Base-by-base conservation (phyloP, 2,113 vertebrate genomes). In the Potamarius usumacintae region DNA sequence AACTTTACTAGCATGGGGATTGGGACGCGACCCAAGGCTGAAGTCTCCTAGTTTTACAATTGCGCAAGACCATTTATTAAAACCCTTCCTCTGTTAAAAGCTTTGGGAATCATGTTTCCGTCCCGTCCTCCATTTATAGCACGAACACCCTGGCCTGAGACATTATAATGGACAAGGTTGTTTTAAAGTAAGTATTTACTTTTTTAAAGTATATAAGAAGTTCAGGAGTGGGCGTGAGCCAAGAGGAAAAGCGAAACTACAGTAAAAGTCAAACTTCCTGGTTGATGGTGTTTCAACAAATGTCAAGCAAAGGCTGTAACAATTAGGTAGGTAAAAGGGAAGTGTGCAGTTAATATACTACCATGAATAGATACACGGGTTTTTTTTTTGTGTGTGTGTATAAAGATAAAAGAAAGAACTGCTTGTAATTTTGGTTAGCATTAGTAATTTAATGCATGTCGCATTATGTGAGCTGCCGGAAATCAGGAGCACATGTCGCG, bases 211-310 rank as follows among this genome's bases (percentile, higher is more conserved):
- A 15, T 14, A 12, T 15, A 25, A 34, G 67, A 82, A 85, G 57
- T 20, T 58, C n/a, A 8, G 12, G 53, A 34, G 77, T 42, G 67
- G 81, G 78, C 60, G 58, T 85, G 81, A 57, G 55, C 65, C 25
- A 62, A 42, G 82, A 78, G 50, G 30, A 83, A 90, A 86, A 91
- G 83, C 82, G 89, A 90, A 89, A 90, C 83, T 86, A 58, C n/a
- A 62, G 12, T 18, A 62, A 84, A 63, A 62, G 52, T 30, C 53
- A 67, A 86, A 87, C 83, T 91, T 91, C 90, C 89, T 90, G 83
- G 20, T 83, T 82, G 57, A 71, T 78, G 50, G 55, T 27, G 52
- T 42, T 4, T 50, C 42, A 63, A 9, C 67, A 82, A 18, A 78
- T 25, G 30, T n/a, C 83, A 72, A 22, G 53, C 1, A 30, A 50